phyloP scores from a whole-genome alignment of 2,113 vertebrate genomes.

The Sceloporus undulatus region DNA sequence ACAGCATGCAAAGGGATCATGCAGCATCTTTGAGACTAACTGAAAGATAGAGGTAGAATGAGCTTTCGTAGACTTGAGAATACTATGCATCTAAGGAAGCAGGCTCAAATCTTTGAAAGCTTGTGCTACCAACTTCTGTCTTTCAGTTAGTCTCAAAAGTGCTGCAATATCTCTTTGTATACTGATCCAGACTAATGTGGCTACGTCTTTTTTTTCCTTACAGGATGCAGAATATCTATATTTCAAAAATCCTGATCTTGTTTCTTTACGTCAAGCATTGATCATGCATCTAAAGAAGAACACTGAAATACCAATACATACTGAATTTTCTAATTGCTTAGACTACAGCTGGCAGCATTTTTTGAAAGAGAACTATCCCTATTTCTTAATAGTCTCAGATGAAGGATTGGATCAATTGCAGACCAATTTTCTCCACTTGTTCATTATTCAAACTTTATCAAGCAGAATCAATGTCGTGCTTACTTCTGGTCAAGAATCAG shows the following conservation, averaged over 20 bases:
- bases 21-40: too few relatives aligned
- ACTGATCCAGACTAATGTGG: background rate
- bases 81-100: too few relatives aligned
- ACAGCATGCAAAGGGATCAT: too few relatives aligned
- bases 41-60: too few relatives aligned
- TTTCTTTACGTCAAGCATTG: slow-evolving; percentile 62
- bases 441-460: slow-evolving; percentile 64
- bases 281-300: slow-evolving; percentile 71
- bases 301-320: slow-evolving; percentile 53
- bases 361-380: slow-evolving; percentile 56
- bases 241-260: slow-evolving; percentile 36
- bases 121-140: too few relatives aligned
- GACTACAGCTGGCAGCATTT: slow-evolving; percentile 62
- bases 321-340: slow-evolving; percentile 62
- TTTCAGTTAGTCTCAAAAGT: too few relatives aligned
- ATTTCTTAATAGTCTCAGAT: slow-evolving; percentile 72
- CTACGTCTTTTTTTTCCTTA: background rate
- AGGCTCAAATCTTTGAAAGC: too few relatives aligned
- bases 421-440: slow-evolving; percentile 65
- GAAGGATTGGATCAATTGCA: slow-evolving; percentile 59
- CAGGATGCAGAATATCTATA: slow-evolving; percentile 71
- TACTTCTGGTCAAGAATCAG: slow-evolving; percentile 58
- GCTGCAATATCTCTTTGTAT: too few relatives aligned
- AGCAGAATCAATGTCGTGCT: slow-evolving; percentile 64
- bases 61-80: too few relatives aligned